Evolutionary conservation across 2,888 invertebrate species (phyloP), one percentile per base, ranked within the genome.

Genomic region (Neria commutata): DNA sequence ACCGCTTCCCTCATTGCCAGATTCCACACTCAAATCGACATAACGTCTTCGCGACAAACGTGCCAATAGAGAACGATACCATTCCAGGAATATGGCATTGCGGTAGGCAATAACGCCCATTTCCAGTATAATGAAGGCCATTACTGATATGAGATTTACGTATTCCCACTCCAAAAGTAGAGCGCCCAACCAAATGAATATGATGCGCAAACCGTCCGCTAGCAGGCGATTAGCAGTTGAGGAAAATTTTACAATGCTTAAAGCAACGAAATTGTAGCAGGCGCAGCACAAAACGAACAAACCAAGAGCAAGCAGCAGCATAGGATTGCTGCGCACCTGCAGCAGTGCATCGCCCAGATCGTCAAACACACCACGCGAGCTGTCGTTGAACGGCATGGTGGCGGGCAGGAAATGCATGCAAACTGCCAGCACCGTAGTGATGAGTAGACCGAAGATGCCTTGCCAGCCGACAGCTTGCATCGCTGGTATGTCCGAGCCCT

Each of bases 391-490:
- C 56, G 93, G 92, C 1, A 86, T 84, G 1, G 89, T 87, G 16
- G 89, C 91, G 3, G 88, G 86, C 55, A 91, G 86, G 83, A 86
- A 96, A 84, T 95, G 94, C 80, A 97, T 89, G 1, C 91, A 91
- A 55, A 92, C 82, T 69, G 91, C 86, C 10, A 90, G 78, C 0
- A 89, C 53, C 4, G 85, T 83, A 16, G 91, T 83, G 0, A 87
- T 85, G 8, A 82, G 53, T 62, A 91, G 86, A 21, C 93, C 93
- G 80, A 90, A 93, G 17, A 91, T 74, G 47, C 95, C 95, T 85
- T 98, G 96, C 91, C 93, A 94, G 6, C 98, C 97, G 19, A 95
- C 92, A 4, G 94, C 96, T 80, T 94, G 92, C 61, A 98, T 83
- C 0, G 97, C 88, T 0, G 94, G 92, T 49, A 97, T 92, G 81